Percentiles rank a stretch among this genome's conserved stretches.
These are phyloP conservation scores for Palloptera scutellata DNA, from an alignment of 2,888 invertebrate genomes.

Conservation along the genomic window DNA sequence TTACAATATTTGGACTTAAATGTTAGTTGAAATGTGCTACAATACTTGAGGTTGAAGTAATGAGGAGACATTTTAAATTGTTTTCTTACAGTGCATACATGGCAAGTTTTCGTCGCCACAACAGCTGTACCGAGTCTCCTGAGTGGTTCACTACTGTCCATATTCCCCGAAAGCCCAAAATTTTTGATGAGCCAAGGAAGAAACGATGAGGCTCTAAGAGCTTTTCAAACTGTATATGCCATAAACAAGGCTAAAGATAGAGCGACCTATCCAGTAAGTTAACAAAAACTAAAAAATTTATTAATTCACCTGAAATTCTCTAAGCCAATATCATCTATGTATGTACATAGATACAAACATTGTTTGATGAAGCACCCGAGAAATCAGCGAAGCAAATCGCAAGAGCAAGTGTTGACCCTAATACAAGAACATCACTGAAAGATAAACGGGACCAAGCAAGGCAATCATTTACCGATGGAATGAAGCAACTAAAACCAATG, in stretches of 20 bases:
- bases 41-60: neutral
- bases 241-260: constrained; percentile 71
- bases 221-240: constrained; percentile 68
- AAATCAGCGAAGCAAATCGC: constrained; percentile 25
- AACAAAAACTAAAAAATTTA: neutral
- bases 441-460: constrained; percentile 20
- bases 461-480: constrained; percentile 63
- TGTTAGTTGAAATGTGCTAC: constrained; percentile 39
- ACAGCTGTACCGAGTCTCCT: constrained; percentile 49
- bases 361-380: constrained; percentile 50
- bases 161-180: constrained; percentile 60
- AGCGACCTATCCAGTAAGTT: constrained; percentile 72
- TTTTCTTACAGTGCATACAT: constrained; percentile 46
- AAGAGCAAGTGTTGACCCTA: constrained; percentile 27
- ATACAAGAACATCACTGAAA: constrained; percentile 12
- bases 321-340: neutral
- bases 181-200: constrained; percentile 58
- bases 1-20: constrained; percentile 61
- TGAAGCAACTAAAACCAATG: constrained; percentile 72
- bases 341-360: constrained; percentile 54
- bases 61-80: neutral
- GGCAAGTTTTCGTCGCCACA: constrained; percentile 52
- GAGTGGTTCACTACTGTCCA: constrained; percentile 40
- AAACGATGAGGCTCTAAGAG: constrained; percentile 54
- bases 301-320: neutral